phyloP scores from a whole-genome alignment of 2,113 vertebrate genomes.

The Formicarius rufipectus region DNA sequence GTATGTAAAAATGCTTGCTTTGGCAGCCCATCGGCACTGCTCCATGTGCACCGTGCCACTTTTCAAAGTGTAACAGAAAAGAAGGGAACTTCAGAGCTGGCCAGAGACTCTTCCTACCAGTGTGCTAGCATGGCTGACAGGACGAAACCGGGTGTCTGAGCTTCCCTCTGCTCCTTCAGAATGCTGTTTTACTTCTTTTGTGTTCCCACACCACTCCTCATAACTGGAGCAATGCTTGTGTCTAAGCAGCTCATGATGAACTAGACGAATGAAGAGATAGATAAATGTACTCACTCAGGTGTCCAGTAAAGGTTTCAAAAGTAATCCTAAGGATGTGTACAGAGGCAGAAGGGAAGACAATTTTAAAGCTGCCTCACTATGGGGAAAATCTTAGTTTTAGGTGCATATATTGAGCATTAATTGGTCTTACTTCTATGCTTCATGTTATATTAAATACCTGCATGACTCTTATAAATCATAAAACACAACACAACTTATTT shows the following conservation, averaged over 20 bases:
- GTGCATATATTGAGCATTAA: neutral
- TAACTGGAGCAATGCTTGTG: neutral
- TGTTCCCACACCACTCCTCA: neutral
- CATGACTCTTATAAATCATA: neutral
- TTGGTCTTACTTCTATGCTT: neutral
- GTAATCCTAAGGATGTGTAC: neutral
- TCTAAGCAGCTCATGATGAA: neutral
- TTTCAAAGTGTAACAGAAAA: neutral
- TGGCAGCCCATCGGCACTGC: neutral
- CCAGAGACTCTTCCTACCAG: fast-evolving
- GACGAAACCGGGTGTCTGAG: neutral
- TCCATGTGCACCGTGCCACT: fast-evolving
- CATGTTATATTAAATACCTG: neutral
- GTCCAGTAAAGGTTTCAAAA: neutral
- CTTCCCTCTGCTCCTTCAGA: neutral
- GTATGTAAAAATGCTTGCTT: fast-evolving
- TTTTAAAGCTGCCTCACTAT: neutral
- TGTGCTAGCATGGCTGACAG: fast-evolving
- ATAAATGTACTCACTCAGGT: neutral
- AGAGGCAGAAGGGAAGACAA: neutral
- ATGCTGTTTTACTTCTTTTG: neutral
- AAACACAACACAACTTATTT: neutral
- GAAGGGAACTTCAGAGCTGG: neutral
- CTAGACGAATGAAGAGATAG: neutral
- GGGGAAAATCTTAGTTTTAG: neutral